A percentile compares a stretch with the other conserved stretches of the same genome.
phyloP scores from a whole-genome alignment of 2,113 vertebrate genomes.

The Coryphaenoides rupestris region DNA sequence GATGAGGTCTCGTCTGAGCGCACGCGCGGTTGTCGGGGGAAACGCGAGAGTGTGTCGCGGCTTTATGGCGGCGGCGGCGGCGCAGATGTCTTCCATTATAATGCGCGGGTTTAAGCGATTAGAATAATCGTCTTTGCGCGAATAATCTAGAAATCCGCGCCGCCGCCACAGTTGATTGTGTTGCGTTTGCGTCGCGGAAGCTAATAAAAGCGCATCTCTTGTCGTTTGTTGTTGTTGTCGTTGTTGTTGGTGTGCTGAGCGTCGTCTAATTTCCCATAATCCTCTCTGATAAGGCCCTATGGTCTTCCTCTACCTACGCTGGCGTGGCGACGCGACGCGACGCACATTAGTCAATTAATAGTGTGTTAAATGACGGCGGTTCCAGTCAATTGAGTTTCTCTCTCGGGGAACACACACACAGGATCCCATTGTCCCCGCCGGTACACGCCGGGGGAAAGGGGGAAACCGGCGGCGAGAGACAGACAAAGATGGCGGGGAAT shows the following conservation, averaged over 20 bases:
- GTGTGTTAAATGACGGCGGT: constrained; percentile 95
- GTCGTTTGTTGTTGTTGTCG: no score
- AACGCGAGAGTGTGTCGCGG: constrained; percentile 57
- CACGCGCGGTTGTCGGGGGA: constrained; percentile 59
- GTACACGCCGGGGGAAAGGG: constrained; percentile 32
- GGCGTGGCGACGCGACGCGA: constrained; percentile 73
- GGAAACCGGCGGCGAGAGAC: constrained; percentile 33
- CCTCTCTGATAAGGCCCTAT: constrained; percentile 77
- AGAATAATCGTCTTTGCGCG: constrained; percentile 71
- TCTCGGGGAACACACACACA: constrained; percentile 54
- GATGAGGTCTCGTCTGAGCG: constrained; percentile 57
- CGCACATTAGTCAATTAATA: constrained; percentile 98
- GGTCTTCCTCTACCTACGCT: constrained; percentile 82
- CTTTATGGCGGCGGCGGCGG: no score
- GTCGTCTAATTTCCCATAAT: constrained; percentile 76
- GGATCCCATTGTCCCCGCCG: constrained; percentile 57
- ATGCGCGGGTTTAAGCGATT: constrained; percentile 70
- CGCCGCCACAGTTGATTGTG: constrained; percentile 54
- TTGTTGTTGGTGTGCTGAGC: constrained; percentile 45
- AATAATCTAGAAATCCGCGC: constrained; percentile 63
- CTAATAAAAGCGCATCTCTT: constrained; percentile 33
- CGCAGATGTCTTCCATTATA: constrained; percentile 68
- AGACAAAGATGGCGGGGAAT: constrained; percentile 26
- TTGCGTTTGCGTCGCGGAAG: constrained; percentile 30
- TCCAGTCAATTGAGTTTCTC: constrained; percentile 91